These are phyloP conservation scores for Betta splendens DNA, from an alignment of 2,797 vertebrate genomes.

Conservation along the genomic window DNA sequence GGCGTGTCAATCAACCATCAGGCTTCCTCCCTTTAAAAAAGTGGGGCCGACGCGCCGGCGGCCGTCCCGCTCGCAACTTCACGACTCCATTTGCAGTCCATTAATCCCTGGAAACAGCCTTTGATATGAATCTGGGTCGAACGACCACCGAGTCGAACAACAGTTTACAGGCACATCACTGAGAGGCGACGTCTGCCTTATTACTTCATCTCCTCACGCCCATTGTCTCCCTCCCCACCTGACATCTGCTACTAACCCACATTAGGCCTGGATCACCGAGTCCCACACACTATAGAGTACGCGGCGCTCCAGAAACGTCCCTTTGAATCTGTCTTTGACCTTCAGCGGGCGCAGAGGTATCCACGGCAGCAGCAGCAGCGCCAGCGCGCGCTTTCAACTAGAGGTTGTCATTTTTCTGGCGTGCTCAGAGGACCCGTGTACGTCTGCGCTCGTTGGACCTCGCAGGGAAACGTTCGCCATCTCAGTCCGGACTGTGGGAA, in stretches of 20 bases:
- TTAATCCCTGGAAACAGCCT: slow-evolving; percentile 13
- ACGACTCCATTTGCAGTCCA: slow-evolving; percentile 10
- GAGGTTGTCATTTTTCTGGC: background rate
- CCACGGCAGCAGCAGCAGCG: slow-evolving; percentile 5
- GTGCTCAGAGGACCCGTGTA: no score
- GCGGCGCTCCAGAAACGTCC: slow-evolving; percentile 4
- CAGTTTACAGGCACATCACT: background rate
- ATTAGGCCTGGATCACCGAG: background rate
- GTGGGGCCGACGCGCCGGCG: slow-evolving; percentile 13
- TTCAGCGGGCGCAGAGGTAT: slow-evolving; percentile 17
- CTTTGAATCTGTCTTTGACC: slow-evolving; percentile 31
- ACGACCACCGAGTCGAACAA: background rate
- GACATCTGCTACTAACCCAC: slow-evolving; percentile 8
- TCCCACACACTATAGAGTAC: background rate
- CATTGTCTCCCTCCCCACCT: background rate
- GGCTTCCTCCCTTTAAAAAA: slow-evolving; percentile 24
- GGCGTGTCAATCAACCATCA: slow-evolving; percentile 34
- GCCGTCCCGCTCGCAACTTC: slow-evolving; percentile 8
- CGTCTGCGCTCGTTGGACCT: no score
- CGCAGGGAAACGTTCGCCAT: no score
- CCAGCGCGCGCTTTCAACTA: background rate
- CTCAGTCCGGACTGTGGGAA: no score
- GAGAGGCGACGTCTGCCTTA: background rate
- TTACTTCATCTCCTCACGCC: background rate
- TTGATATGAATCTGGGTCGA: background rate